Evolutionary conservation across 2,113 vertebrate species (phyloP), one percentile per base, ranked within the genome.

Genomic region (Passer montanus): DNA sequence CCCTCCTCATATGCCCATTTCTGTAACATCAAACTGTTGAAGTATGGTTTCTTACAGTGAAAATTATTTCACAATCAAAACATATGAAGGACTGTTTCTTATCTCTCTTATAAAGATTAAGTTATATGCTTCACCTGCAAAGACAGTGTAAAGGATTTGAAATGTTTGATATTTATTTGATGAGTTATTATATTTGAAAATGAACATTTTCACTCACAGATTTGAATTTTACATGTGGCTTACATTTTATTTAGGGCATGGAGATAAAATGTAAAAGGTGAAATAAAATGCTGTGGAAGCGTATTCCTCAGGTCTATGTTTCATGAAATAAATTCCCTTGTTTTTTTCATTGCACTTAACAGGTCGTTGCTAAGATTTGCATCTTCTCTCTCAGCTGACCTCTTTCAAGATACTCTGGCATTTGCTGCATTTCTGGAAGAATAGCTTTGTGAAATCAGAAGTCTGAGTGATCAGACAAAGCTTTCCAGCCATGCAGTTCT

Each of bases 361-460:
- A 94, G 75, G 47, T 82, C 12, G 2, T 73, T 87, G 67, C 28
- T 39, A 76, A 88, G 75, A 91, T 93, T 94, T 95, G 79, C 90
- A 87, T 93, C 64, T 90, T 87, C 63, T 84, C 28, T 91, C 74
- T 93, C 78, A 87, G 69, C 33, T 95, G 95, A 89, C 58, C 75
- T 94, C 79, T 68, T 87, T 85, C 70, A 91, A 90, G 75, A 59
- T 55, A 62, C 30, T 52, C 70, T 80, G 87, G 81, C 84, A 94
- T 84, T 91, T 89, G 28, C 77, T 91, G 62, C 69, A 63, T 95
- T 96, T 92, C 95, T 93, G 95, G 90, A 94, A 95, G 92, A 88
- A 90, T n/a, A 88, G 72, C 52, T 92, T 88, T 89, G 82, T 83
- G 75, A 94, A 93, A 93, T 91, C 67, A 94, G 49, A 76, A 85